Evolutionary conservation across 2,888 invertebrate species (phyloP), one percentile per base, ranked within the genome.

Genomic region (Drosophila algonquin): DNA sequence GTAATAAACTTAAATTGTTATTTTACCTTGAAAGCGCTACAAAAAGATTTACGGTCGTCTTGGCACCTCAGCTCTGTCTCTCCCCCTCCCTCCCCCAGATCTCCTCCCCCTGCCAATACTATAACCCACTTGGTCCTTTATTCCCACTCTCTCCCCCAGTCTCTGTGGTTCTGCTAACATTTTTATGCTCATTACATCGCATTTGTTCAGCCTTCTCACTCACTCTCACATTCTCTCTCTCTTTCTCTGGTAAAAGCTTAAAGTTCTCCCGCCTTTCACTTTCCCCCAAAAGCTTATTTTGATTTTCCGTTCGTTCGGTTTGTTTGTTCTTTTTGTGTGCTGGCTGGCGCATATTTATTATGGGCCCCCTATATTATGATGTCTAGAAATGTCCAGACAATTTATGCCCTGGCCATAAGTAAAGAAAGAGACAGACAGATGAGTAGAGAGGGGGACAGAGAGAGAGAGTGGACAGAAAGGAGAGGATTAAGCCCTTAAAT

Each of bases 1-100:
- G 81, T 64, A 77, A 84, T 78, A 87, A 89, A 87, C 89, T 86
- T 86, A 86, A 86, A 89, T 88, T 83, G 77, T 89, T 88, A 88
- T 88, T 89, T 89, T 80, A 89, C 88, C 88, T 89, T 89, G 79
- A 86, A 76, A 86, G 88, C 76, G 80, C 74, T 60, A 75, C 80
- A 85, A 82, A 80, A 77, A 89, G 89, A 87, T 85, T 85, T 87
- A 85, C 83, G 74, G 71, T 73, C 77, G 74, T 70, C 72, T 77
- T 75, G 75, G 54, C 81, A 72, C 67, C 73, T 69, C 59, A 24
- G 59, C 54, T 16, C n/a, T 6, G 24, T 35, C 14, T 21, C 21
- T 3, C 21, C 21, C 21, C 21, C 21, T 21, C 32, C 27, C 46
- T 18, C 16, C 57, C 12, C 27, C 35, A 14, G 14, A 40, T n/a